Conservation (phyloP, 2,113 vertebrate genomes). For the Dendropsophus ebraccatus region DNA sequence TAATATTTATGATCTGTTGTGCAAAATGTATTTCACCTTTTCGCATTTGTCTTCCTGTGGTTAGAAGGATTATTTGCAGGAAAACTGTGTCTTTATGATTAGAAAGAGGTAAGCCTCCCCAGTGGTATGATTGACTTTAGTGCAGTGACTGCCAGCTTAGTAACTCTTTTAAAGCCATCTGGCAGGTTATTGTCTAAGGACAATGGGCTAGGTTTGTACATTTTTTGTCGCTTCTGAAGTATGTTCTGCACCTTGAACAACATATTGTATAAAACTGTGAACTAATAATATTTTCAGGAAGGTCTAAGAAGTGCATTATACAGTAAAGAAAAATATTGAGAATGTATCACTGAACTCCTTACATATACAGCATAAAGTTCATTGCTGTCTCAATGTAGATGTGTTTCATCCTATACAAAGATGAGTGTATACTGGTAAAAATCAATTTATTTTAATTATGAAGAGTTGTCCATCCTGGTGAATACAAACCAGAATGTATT, state of each 20-base stretch:
- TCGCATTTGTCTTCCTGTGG: constrained; percentile 42
- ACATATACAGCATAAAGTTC: background rate
- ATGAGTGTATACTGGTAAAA: background rate
- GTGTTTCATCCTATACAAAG: background rate
- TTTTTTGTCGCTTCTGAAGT: constrained; percentile 23
- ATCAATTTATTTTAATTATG: background rate
- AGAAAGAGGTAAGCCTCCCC: constrained; percentile 40
- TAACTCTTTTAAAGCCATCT: constrained; percentile 34
- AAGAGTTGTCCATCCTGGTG: too few species aligned
- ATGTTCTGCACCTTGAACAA: constrained; percentile 24
- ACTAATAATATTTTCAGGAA: background rate
- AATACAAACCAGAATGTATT: background rate
- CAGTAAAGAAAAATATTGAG: background rate
- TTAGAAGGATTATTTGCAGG: constrained; percentile 41
- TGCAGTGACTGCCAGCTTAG: constrained; percentile 34
- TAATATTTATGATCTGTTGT: constrained; percentile 31
- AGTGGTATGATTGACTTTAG: constrained; percentile 47
- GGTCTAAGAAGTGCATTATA: background rate
- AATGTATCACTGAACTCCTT: background rate
- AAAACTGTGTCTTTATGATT: constrained; percentile 47
- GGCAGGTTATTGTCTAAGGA: constrained; percentile 30
- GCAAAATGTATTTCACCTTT: constrained; percentile 31
- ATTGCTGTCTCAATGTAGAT: background rate
- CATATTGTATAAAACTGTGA: background rate
- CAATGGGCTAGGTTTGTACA: constrained; percentile 30